Base-by-base conservation (phyloP, 2,113 vertebrate species). In the Alectura lathami region DNA sequence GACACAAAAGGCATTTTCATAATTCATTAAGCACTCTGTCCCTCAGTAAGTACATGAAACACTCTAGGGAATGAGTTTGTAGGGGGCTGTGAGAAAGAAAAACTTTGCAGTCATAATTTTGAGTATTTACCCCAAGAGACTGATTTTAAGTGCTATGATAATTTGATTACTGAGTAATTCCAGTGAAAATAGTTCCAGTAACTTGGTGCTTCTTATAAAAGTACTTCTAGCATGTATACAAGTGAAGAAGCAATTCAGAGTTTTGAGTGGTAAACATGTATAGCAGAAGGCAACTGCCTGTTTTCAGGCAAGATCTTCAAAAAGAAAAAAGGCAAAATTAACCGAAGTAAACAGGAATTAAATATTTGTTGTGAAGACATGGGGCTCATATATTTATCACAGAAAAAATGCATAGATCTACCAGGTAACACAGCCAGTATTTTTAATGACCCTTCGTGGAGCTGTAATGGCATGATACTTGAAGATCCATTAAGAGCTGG, bases 101-200 rank as follows among this genome's bases (percentile, higher is more conserved):
- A 92, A 54, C 30, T 93, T 95, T 43, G 40, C 32, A 32, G 78
- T 88, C 12, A 9, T 83, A 81, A 51, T 27, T 88, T 22, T 43
- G 27, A 93, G 23, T 85, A 91, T 93, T 93, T 92, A 93, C 69
- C 62, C 40, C 69, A 82, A n/a, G 53, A 82, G 91, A 79, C 48
- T 91, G 81, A 89, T 95, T 82, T 91, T 85, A 94, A 94, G 82
- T 67, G 38, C 59, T 54, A 47, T 4, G 36, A 66, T 94, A 93
- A 94, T 94, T 96, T 94, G 82, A 95, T 91, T 91, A 83, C 57
- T 69, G 26, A 66, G 68, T 53, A 69, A 87, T 91, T 89, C 83
- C 78, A 89, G 1, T 83, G 84, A 70, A 94, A 95, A 89, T 62
- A 77, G 32, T 86, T 92, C 32, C 32, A 89, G 21, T 70, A 77